phyloP scores from a whole-genome alignment of 2,113 vertebrate species.

The Macheiramphus alcinus region DNA sequence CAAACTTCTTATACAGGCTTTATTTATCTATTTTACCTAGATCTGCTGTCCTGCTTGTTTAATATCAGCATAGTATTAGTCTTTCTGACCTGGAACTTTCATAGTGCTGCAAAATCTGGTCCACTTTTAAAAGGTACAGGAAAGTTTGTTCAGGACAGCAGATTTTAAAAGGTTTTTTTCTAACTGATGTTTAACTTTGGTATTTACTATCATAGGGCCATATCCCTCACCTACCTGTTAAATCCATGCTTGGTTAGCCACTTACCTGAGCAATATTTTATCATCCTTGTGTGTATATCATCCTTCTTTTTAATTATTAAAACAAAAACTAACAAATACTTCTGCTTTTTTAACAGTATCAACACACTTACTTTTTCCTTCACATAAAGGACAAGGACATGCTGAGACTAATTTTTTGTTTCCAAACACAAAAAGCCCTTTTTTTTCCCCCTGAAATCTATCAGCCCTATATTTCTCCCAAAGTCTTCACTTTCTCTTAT shows the following conservation, averaged over 20 bases:
- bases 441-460: neutral
- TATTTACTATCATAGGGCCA: neutral
- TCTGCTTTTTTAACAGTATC: neutral
- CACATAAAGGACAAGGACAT: neutral
- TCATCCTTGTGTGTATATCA: neutral
- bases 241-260: neutral
- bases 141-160: neutral
- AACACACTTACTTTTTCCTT: neutral
- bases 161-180: neutral
- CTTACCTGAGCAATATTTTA: neutral
- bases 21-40: neutral
- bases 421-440: neutral
- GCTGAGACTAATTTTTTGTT: neutral
- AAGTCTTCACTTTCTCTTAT: neutral
- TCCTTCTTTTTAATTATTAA: neutral
- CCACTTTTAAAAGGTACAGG: neutral
- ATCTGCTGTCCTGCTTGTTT: neutral
- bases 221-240: neutral
- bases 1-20: neutral
- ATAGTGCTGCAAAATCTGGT: neutral
- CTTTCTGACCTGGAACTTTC: neutral
- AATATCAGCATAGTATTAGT: neutral
- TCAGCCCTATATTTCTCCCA: neutral
- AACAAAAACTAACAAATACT: neutral
- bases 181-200: neutral